A percentile compares a stretch with the other conserved stretches of the same genome.
Conservation (phyloP, 2,113 vertebrate genomes). For the Alectura lathami region DNA sequence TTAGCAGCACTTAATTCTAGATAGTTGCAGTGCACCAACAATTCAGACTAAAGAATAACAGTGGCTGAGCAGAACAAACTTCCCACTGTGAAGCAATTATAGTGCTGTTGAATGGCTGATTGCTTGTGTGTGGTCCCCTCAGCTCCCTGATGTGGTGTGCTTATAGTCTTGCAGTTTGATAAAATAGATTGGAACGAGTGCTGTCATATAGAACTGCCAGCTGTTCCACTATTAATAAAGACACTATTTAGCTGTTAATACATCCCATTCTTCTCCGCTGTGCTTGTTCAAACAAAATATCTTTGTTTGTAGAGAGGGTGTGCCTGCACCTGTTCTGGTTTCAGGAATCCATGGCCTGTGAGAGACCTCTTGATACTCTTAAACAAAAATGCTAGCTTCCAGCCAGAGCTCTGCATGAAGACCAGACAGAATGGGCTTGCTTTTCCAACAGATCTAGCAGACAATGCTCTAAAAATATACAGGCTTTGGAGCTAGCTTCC, state of each 20-base stretch:
- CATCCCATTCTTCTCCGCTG: conserved; percentile 65
- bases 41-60: conserved; percentile 71
- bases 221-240: conserved; percentile 79
- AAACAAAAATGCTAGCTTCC: background rate
- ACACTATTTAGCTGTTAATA: conserved; percentile 77
- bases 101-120: conserved; percentile 61
- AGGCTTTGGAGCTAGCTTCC: background rate
- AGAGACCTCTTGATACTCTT: background rate
- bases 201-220: conserved; percentile 75
- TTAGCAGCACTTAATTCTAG: conserved; percentile 60
- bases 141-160: conserved; percentile 63
- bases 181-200: conserved; percentile 78
- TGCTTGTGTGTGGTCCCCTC: conserved; percentile 73
- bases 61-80: conserved; percentile 69
- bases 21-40: conserved; percentile 59
- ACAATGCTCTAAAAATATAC: background rate
- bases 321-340: conserved; percentile 72
- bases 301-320: conserved; percentile 48
- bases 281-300: conserved; percentile 52
- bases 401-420: background rate
- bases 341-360: background rate
- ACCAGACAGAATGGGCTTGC: background rate
- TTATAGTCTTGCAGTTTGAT: conserved; percentile 72
- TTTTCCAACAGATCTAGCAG: background rate
- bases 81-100: conserved; percentile 81